Evolutionary conservation across 1,140 invertebrate species (phyloP).

Genomic region (Drosophila jambulina): DNA sequence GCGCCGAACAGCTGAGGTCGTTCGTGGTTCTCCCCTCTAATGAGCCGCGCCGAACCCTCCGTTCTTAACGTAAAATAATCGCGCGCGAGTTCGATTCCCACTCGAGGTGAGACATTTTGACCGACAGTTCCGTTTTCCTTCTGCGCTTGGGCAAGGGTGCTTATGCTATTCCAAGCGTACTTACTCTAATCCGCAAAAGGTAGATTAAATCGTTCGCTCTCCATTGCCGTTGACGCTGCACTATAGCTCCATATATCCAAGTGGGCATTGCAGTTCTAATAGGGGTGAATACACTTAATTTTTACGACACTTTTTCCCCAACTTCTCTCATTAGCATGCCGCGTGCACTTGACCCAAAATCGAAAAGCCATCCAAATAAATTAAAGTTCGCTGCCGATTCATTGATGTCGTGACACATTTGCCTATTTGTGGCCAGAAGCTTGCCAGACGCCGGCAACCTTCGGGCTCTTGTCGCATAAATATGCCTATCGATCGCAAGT

Average conservation of each 20-base stretch:
- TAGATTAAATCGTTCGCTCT: constrained; percentile 81
- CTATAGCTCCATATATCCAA: constrained; percentile 63
- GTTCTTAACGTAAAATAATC: not conserved
- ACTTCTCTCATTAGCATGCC: constrained; percentile 50
- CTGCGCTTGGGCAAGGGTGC: constrained; percentile 78
- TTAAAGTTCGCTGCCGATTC: constrained; percentile 8
- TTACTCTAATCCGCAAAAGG: constrained; percentile 82
- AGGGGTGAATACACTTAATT: constrained; percentile 66
- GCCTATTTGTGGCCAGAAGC: constrained; percentile 57
- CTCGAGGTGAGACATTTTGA: not conserved
- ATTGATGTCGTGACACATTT: constrained; percentile 54
- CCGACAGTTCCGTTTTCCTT: constrained; percentile 47
- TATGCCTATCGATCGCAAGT: constrained; percentile 46
- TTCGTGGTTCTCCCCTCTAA: constrained; percentile 10
- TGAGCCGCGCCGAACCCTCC: not conserved
- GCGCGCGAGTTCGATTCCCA: constrained; percentile 38
- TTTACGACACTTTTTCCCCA: constrained; percentile 3
- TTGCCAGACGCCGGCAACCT: constrained; percentile 30
- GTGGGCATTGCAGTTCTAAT: constrained; percentile 74
- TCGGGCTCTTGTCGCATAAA: constrained; percentile 48
- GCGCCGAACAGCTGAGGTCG: not conserved
- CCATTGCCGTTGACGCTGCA: constrained; percentile 76
- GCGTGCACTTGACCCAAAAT: constrained; percentile 65
- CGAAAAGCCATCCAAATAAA: constrained; percentile 55
- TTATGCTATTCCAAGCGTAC: constrained; percentile 52